A percentile compares a stretch with the other conserved stretches of the same genome.
Conservation (phyloP, 2,797 vertebrate genomes). For the Sternarchorhynchus goeldii region DNA sequence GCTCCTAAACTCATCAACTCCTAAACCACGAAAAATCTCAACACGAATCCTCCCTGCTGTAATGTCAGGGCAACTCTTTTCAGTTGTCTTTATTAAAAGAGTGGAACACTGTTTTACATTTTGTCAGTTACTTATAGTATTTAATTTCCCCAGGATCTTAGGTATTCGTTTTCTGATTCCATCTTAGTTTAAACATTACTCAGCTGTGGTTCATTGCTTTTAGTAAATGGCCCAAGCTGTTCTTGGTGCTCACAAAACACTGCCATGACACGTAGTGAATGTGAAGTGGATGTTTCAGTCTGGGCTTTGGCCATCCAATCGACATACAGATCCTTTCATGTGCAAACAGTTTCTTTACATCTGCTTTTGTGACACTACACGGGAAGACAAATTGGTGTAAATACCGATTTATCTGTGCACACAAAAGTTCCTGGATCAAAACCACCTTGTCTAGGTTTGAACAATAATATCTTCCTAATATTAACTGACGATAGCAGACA, state of each 20-base stretch:
- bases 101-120: background rate
- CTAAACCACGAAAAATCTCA: background rate
- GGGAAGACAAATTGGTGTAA: constrained; percentile 14
- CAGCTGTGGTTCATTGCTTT: too few species aligned
- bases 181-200: too few species aligned
- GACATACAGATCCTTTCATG: background rate
- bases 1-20: background rate
- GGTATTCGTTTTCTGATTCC: too few species aligned
- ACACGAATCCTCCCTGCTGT: background rate
- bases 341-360: background rate
- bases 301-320: background rate
- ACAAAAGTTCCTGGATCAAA: constrained; percentile 31
- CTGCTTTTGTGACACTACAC: constrained; percentile 11
- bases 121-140: background rate
- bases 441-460: constrained; percentile 44
- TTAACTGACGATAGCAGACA: constrained; percentile 50
- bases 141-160: too few species aligned
- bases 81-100: background rate
- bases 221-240: too few species aligned
- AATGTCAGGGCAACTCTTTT: background rate
- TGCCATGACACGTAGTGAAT: background rate
- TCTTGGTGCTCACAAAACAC: background rate
- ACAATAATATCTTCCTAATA: constrained; percentile 46
- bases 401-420: constrained; percentile 4
- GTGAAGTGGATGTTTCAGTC: background rate